phyloP scores from a whole-genome alignment of 2,888 invertebrate species.

The Nineta flava region DNA sequence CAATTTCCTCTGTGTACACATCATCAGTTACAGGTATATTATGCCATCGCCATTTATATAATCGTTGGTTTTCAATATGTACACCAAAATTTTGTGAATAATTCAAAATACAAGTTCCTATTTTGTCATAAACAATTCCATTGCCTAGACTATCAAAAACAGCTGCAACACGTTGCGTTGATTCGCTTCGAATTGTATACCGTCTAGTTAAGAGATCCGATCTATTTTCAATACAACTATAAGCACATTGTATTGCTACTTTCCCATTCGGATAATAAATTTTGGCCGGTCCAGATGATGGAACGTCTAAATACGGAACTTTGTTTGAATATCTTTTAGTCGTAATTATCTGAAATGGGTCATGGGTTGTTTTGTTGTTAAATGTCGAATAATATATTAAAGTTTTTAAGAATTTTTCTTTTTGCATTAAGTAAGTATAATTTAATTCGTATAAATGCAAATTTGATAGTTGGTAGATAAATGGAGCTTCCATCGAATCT shows the following conservation, averaged over 20 bases:
- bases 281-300: no score
- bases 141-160: slow-evolving; percentile 1
- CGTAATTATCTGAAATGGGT: no score
- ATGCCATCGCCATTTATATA: slow-evolving; percentile 4
- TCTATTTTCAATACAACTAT: neutral
- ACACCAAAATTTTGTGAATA: slow-evolving; percentile 4
- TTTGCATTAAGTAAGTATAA: neutral
- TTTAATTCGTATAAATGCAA: neutral
- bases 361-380: no score
- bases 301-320: no score
- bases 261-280: slow-evolving; percentile 2
- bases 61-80: neutral
- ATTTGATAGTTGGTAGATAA: neutral
- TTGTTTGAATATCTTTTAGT: no score
- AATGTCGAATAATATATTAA: neutral
- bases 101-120: neutral
- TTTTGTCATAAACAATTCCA: slow-evolving; percentile 1
- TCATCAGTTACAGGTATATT: neutral
- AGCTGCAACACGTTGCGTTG: neutral
- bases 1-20: neutral
- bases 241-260: neutral
- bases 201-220: neutral
- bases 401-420: neutral
- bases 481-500: neutral
- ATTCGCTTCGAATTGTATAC: neutral